Percentiles rank a stretch among this genome's conserved stretches.
phyloP scores from a whole-genome alignment of 53 echinoderm and acorn worm genomes.

The Holothuria leucospilota region DNA sequence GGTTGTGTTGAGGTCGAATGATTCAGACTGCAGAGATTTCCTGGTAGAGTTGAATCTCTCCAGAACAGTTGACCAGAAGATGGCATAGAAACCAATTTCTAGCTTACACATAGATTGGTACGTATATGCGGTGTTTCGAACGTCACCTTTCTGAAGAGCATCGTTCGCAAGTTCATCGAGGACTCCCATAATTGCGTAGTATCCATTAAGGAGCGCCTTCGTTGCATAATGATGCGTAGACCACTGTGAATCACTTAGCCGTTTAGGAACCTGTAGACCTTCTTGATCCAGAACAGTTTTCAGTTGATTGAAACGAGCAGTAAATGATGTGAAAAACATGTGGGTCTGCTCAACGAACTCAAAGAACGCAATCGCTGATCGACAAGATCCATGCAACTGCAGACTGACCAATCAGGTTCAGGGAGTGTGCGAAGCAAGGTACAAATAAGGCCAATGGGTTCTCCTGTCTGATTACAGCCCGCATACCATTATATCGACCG shows the following conservation, averaged over 20 bases:
- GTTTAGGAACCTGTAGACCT: background rate
- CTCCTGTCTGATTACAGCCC: background rate
- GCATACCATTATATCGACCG: background rate
- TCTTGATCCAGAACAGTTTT: background rate
- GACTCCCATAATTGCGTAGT: background rate
- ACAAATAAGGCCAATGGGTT: background rate
- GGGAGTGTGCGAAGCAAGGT: background rate
- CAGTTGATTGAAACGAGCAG: background rate
- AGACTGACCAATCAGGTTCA: background rate
- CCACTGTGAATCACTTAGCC: background rate
- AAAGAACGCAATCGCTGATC: background rate
- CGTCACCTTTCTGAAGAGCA: conserved; percentile 15
- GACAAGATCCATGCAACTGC: background rate
- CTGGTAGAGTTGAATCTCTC: background rate
- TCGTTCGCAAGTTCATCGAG: conserved; percentile 19
- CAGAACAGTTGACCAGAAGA: background rate
- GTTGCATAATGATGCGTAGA: background rate
- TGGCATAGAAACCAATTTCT: background rate
- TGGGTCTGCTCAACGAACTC: background rate
- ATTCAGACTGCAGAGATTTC: background rate
- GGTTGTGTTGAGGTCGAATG: conserved; percentile 16
- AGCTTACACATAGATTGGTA: background rate
- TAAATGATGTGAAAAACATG: background rate
- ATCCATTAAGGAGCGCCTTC: background rate
- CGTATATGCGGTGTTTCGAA: background rate